phyloP scores from a whole-genome alignment of 2,888 invertebrate genomes.

The Heteromyza rotundicornis region DNA sequence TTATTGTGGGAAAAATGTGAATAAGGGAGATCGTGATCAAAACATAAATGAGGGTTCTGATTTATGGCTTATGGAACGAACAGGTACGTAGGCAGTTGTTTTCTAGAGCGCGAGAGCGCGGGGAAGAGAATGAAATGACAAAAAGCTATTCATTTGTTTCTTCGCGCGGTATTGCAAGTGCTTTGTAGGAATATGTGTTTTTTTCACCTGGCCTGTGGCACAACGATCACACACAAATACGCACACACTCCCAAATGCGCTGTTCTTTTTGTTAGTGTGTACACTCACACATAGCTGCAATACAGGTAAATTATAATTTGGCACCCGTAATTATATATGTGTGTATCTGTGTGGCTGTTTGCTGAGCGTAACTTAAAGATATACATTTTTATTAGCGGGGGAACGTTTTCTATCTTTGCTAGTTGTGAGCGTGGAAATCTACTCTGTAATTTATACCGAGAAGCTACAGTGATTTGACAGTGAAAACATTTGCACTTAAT shows the following conservation, averaged over 20 bases:
- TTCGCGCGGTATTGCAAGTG: background rate
- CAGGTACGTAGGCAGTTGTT: slow-evolving; percentile 49
- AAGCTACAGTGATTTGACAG: background rate
- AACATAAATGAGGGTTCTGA: no score
- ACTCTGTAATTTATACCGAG: slow-evolving; percentile 5
- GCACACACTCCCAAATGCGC: background rate
- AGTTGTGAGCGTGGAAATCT: background rate
- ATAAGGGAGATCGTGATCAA: no score
- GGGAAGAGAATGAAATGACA: slow-evolving; percentile 3
- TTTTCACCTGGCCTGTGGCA: slow-evolving; percentile 7
- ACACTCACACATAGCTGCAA: background rate
- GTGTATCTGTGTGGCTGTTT: slow-evolving; percentile 6
- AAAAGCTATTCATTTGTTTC: background rate
- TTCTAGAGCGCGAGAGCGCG: slow-evolving; percentile 11
- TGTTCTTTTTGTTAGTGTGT: background rate
- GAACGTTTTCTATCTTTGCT: background rate
- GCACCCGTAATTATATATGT: background rate
- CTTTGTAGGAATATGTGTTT: no score
- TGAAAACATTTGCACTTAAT: background rate
- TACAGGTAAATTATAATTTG: background rate
- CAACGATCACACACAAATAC: background rate
- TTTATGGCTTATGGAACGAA: slow-evolving; percentile 30
- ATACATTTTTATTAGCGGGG: no score
- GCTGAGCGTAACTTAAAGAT: background rate
- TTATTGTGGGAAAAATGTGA: no score